A percentile compares a stretch with the other conserved stretches of the same genome.
phyloP scores from a whole-genome alignment of 1,140 invertebrate genomes.

The Heliconius nattereri region DNA sequence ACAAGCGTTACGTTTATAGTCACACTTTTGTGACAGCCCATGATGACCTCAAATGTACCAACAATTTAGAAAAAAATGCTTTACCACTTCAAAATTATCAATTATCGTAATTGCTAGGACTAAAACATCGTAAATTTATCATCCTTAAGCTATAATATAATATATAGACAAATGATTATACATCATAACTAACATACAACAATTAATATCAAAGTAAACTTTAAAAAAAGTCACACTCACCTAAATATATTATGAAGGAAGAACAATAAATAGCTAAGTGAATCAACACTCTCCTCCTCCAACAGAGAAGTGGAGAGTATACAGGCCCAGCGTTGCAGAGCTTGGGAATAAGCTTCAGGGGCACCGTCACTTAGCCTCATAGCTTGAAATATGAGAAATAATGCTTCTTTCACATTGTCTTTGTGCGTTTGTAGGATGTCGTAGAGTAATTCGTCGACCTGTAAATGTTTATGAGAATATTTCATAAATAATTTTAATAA shows the following conservation, averaged over 20 bases:
- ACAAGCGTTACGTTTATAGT: no score
- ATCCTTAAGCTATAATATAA: no score
- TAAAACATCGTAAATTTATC: no score
- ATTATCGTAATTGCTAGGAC: no score
- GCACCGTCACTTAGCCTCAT: constrained; percentile 56
- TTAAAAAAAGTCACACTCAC: constrained; percentile 34
- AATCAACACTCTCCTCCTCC: constrained; percentile 42
- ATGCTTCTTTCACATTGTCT: constrained; percentile 58
- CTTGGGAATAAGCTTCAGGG: constrained; percentile 43
- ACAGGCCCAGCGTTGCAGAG: constrained; percentile 62
- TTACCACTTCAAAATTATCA: no score
- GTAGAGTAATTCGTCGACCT: constrained; percentile 70
- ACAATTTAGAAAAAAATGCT: no score
- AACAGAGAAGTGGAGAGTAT: constrained; percentile 52
- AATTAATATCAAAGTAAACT: no score
- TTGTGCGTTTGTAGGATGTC: constrained; percentile 53
- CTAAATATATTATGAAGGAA: constrained; percentile 67
- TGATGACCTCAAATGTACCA: no score
- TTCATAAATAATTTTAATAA: not conserved
- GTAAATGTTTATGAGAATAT: constrained; percentile 27
- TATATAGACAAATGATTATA: no score
- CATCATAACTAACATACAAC: no score
- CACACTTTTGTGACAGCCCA: no score
- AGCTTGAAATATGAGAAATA: constrained; percentile 57
- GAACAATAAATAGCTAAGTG: constrained; percentile 57